Conservation (phyloP, 1,140 invertebrate genomes). For the Vollenhovia emeryi region DNA sequence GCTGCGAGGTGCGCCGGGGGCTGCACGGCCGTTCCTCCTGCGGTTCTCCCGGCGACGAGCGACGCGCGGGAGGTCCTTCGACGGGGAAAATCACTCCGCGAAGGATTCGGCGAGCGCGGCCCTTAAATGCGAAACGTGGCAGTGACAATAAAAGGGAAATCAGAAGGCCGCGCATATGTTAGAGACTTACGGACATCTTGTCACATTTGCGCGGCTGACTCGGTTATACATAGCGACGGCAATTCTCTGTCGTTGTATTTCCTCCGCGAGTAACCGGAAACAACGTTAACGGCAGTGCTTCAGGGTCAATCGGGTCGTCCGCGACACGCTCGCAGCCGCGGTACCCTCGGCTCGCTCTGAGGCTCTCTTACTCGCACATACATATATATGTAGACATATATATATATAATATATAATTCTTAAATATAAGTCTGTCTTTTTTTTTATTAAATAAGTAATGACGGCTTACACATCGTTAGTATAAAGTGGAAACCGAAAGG, state of each 20-base stretch:
- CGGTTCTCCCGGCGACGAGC: neutral
- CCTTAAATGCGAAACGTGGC: conserved; percentile 42
- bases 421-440: conserved; percentile 23
- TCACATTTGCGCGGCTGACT: neutral
- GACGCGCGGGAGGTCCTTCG: neutral
- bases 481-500: conserved; percentile 19
- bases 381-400: neutral
- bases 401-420: conserved; percentile 27
- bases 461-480: conserved; percentile 24
- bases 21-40: neutral
- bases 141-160: conserved; percentile 47
- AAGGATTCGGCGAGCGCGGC: neutral
- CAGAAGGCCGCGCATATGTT: neutral
- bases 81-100: neutral
- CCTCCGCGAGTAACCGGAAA: neutral
- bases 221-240: conserved; percentile 3
- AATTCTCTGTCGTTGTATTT: conserved; percentile 50
- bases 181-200: conserved; percentile 17
- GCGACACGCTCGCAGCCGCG: neutral
- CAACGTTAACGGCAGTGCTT: conserved; percentile 31
- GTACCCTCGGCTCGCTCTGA: neutral
- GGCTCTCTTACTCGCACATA: neutral
- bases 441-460: conserved; percentile 47
- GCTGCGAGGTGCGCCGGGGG: no score
- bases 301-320: neutral